Evolutionary conservation across 2,797 vertebrate genomes (phyloP).

Genomic region (Arnoldichthys spilopterus): DNA sequence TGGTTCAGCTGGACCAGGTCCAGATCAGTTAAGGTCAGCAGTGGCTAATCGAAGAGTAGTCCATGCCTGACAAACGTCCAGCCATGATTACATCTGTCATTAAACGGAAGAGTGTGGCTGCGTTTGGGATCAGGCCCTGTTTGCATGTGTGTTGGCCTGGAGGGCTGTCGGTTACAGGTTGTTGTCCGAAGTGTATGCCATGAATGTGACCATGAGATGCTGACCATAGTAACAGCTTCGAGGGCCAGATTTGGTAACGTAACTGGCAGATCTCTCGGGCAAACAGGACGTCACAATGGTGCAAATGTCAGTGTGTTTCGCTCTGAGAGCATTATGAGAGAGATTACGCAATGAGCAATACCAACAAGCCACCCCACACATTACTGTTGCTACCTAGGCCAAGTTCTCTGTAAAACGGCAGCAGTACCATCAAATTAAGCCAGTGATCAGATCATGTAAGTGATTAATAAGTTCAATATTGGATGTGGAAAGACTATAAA

Average conservation of each 20-base stretch:
- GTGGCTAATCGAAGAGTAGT: conserved; percentile 44
- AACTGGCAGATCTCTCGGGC: not conserved
- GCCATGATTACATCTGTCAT: conserved; percentile 19
- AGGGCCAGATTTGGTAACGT: not conserved
- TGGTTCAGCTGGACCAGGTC: conserved; percentile 10
- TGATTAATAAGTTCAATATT: no score
- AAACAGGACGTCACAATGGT: not conserved
- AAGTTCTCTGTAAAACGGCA: no score
- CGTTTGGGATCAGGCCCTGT: not conserved
- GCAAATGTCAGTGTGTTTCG: no score
- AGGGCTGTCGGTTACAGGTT: not conserved
- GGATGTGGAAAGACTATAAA: no score
- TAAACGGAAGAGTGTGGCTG: not conserved
- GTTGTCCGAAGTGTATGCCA: not conserved
- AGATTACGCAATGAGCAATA: no score
- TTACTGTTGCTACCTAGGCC: no score
- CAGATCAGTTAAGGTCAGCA: conserved; percentile 31
- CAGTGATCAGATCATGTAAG: no score
- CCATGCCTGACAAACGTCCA: conserved; percentile 40
- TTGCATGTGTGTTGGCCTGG: not conserved
- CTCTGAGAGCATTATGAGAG: no score
- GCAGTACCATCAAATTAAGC: no score
- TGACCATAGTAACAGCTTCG: not conserved
- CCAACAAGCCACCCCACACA: no score
- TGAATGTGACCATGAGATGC: not conserved